A percentile compares a stretch with the other conserved stretches of the same genome.
Conservation (phyloP, 1,140 invertebrate species). For the Vollenhovia emeryi region DNA sequence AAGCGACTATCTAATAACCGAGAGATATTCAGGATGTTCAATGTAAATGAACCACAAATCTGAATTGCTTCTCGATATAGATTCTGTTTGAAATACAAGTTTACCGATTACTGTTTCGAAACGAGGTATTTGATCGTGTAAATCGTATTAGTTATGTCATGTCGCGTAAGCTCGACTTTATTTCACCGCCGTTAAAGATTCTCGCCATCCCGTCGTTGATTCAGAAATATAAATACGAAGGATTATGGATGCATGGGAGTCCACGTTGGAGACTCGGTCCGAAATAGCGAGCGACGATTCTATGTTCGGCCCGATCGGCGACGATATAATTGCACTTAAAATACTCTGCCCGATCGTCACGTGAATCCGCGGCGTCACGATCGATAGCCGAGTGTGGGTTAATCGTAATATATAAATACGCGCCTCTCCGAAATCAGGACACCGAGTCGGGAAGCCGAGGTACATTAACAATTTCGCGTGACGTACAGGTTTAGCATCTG, state of each 20-base stretch:
- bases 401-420: slow-evolving; percentile 54
- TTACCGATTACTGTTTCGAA: background rate
- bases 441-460: background rate
- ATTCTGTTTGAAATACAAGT: background rate
- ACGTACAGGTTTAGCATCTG: background rate
- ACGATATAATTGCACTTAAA: slow-evolving; percentile 48
- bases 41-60: background rate
- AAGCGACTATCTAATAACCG: background rate
- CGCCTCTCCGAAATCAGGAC: background rate
- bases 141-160: background rate
- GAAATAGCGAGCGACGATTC: slow-evolving; percentile 22
- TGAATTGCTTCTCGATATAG: background rate
- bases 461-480: background rate
- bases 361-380: slow-evolving; percentile 6
- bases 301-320: slow-evolving; percentile 36
- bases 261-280: background rate
- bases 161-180: background rate
- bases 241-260: slow-evolving; percentile 3
- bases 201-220: background rate
- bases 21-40: background rate
- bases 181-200: slow-evolving; percentile 1
- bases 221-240: slow-evolving; percentile 14
- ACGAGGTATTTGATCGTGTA: background rate
- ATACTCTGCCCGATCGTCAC: slow-evolving; percentile 15
- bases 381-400: slow-evolving; percentile 22